These are phyloP conservation scores for Oenanthe oenanthe DNA, from an alignment of 2,113 vertebrate species.

Conservation along the genomic window DNA sequence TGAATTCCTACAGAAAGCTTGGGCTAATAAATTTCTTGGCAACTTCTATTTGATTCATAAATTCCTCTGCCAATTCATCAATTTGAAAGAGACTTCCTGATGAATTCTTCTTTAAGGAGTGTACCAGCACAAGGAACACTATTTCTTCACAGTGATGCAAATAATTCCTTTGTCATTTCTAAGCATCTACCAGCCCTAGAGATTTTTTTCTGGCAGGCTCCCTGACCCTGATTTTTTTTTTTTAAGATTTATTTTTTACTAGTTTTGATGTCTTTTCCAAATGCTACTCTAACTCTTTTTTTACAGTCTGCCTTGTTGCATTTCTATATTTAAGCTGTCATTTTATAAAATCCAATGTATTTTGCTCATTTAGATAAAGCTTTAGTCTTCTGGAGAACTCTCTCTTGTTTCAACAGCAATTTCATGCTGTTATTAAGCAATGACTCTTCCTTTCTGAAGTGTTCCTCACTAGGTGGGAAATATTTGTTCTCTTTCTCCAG, in stretches of 20 bases:
- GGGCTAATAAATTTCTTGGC: background rate
- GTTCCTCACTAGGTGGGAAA: background rate
- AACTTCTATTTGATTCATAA: background rate
- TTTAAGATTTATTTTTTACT: background rate
- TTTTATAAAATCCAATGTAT: background rate
- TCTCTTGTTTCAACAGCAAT: background rate
- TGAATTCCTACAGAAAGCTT: background rate
- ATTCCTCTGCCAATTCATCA: background rate
- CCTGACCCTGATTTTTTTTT: background rate
- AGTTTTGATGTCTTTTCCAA: background rate
- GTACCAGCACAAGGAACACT: background rate
- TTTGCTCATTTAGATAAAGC: background rate
- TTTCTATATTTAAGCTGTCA: background rate
- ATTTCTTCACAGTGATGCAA: background rate
- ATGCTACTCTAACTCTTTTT: background rate
- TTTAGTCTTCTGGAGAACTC: background rate
- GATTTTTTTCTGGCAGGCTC: background rate
- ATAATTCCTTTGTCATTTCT: background rate
- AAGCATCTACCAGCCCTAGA: background rate
- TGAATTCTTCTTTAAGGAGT: background rate
- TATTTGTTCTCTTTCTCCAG: constrained; percentile 13
- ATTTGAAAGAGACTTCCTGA: background rate
- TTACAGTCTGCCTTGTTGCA: background rate
- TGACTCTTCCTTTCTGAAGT: background rate
- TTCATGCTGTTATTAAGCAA: background rate